Conservation (phyloP, 92 coral and sea anemone genomes). For the Chrysogorgia sp. region DNA sequence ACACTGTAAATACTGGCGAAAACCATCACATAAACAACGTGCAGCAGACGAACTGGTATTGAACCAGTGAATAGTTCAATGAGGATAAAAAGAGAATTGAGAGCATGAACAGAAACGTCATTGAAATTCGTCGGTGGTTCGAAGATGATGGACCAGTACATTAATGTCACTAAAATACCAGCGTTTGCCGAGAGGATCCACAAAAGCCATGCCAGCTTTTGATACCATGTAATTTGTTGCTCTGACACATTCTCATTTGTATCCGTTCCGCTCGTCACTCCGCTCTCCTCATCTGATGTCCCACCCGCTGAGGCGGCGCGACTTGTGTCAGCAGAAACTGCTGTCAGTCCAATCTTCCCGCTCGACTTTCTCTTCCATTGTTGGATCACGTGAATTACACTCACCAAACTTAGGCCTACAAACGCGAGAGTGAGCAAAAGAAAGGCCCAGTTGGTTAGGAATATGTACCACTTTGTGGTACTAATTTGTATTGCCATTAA, state of each 20-base stretch:
- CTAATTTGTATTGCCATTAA: neutral
- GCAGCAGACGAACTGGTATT: conserved; percentile 72
- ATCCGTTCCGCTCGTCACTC: neutral
- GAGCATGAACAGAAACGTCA: conserved; percentile 30
- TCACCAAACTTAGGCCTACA: conserved; percentile 3
- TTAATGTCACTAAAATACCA: conserved; percentile 6
- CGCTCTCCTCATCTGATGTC: too few relatives aligned
- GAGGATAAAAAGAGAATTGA: conserved; percentile 1
- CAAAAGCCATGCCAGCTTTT: conserved; percentile 16
- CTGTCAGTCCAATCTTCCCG: too few relatives aligned
- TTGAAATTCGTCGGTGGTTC: conserved; percentile 20
- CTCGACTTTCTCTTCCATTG: neutral
- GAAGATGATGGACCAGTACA: conserved; percentile 9
- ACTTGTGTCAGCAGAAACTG: neutral
- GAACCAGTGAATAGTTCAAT: neutral
- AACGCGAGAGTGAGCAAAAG: conserved; percentile 16
- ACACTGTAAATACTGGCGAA: conserved; percentile 58
- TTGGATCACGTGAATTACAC: neutral
- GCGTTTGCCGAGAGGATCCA: conserved; percentile 26
- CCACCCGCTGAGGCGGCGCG: neutral
- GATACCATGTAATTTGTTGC: neutral
- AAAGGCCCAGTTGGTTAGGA: conserved; percentile 35
- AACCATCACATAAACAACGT: conserved; percentile 62
- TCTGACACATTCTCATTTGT: neutral
- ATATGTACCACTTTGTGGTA: neutral